Conservation (phyloP, 2,888 invertebrate species). For the Koerneria pararmatus region DNA sequence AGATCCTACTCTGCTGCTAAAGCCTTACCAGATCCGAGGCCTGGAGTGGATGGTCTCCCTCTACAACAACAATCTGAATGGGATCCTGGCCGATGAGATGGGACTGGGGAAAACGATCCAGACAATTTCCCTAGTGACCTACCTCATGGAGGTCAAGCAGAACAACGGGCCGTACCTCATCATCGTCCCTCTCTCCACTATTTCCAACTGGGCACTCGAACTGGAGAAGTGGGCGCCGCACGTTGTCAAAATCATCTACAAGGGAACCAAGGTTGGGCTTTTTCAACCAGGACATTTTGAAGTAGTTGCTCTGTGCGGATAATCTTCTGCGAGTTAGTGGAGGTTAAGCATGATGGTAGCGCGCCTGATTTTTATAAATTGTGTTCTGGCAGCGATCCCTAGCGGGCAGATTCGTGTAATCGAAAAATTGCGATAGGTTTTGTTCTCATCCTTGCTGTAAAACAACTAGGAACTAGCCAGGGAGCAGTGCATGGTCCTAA, state of each 20-base stretch:
- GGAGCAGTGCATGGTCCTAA: too few species aligned
- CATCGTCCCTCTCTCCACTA: conserved; percentile 92
- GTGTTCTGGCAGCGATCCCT: too few species aligned
- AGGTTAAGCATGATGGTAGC: too few species aligned
- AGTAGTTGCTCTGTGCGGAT: neutral
- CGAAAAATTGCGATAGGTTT: too few species aligned
- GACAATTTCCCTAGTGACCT: conserved; percentile 79
- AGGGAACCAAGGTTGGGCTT: conserved; percentile 76
- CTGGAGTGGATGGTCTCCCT: conserved; percentile 96
- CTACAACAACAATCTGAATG: conserved; percentile 96
- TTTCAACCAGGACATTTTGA: conserved; percentile 24
- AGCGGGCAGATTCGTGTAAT: too few species aligned
- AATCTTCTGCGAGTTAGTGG: too few species aligned
- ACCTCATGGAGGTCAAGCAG: conserved; percentile 95
- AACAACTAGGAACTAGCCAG: too few species aligned
- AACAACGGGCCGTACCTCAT: conserved; percentile 88
- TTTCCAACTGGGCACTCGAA: conserved; percentile 97
- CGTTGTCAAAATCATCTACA: conserved; percentile 66
- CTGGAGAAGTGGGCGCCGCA: conserved; percentile 98
- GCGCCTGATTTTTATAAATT: too few species aligned
- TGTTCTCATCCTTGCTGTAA: too few species aligned
- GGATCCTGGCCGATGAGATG: conserved; percentile 98
- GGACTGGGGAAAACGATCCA: conserved; percentile 33
- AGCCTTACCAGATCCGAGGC: conserved; percentile 88
- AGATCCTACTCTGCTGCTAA: conserved; percentile 67